Evolutionary conservation across 2,888 invertebrate genomes (phyloP).

Genomic region (Axea sp.): DNA sequence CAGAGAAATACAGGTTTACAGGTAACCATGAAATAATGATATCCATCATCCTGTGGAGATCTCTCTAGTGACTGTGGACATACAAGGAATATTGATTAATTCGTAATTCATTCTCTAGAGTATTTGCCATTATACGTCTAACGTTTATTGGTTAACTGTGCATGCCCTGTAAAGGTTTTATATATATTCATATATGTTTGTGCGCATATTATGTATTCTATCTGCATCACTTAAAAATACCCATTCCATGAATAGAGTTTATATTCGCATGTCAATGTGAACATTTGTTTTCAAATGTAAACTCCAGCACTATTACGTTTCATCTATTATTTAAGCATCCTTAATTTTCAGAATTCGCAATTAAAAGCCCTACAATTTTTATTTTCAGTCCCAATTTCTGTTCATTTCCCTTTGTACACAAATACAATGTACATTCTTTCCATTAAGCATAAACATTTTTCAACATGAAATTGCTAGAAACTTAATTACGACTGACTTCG

Average conservation of each 20-base stretch:
- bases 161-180: constrained; percentile 29
- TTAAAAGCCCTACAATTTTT: too few relatives aligned
- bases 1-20: too few relatives aligned
- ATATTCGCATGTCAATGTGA: constrained; percentile 32
- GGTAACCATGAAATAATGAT: constrained; percentile 17
- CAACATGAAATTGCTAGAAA: too few relatives aligned
- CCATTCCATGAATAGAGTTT: constrained; percentile 46
- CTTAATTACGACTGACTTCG: too few relatives aligned
- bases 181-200: constrained; percentile 46
- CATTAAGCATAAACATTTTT: too few relatives aligned
- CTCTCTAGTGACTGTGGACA: constrained; percentile 37
- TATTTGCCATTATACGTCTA: constrained; percentile 58
- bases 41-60: constrained; percentile 31
- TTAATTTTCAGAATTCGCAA: too few relatives aligned
- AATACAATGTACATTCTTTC: too few relatives aligned
- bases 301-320: too few relatives aligned
- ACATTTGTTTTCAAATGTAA: constrained; percentile 44
- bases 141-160: constrained; percentile 57
- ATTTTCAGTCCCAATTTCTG: too few relatives aligned
- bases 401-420: too few relatives aligned
- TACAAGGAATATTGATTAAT: constrained; percentile 57
- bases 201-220: constrained; percentile 51
- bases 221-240: constrained; percentile 48
- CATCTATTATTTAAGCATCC: too few relatives aligned
- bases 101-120: constrained; percentile 46